Evolutionary conservation across 2,888 invertebrate genomes (phyloP).

Genomic region (Drosophila melanosoma): DNA sequence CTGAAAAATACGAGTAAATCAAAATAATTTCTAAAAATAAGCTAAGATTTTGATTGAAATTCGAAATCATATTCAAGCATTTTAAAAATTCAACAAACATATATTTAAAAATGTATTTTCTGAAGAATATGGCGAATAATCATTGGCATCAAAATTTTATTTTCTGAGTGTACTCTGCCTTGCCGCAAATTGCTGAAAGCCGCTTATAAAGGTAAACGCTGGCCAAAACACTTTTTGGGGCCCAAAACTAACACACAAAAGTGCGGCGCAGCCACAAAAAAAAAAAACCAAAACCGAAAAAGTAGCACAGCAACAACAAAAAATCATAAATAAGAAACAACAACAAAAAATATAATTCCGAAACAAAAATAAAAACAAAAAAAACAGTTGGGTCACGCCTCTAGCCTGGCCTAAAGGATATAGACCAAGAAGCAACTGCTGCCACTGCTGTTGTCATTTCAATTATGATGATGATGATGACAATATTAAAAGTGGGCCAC

Average conservation of each 20-base stretch:
- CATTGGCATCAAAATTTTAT: neutral
- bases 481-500: slow-evolving; percentile 60
- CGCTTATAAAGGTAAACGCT: slow-evolving; percentile 79
- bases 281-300: slow-evolving; percentile 50
- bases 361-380: slow-evolving; percentile 1
- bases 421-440: slow-evolving; percentile 21
- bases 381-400: slow-evolving; percentile 61
- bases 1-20: neutral
- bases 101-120: neutral
- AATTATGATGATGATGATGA: slow-evolving; percentile 75
- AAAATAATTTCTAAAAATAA: neutral
- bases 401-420: slow-evolving; percentile 40
- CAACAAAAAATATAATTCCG: slow-evolving; percentile 2
- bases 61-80: too few species aligned
- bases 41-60: neutral
- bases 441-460: slow-evolving; percentile 58
- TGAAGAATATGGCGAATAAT: neutral
- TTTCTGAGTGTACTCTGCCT: neutral
- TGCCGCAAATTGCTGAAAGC: slow-evolving; percentile 75
- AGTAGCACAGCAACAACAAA: slow-evolving; percentile 58
- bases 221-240: slow-evolving; percentile 68
- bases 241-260: slow-evolving; percentile 74
- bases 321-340: slow-evolving; percentile 54
- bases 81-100: neutral
- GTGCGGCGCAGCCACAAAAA: slow-evolving; percentile 41